A percentile compares a stretch with the other conserved stretches of the same genome.
Evolutionary conservation across 2,797 vertebrate species (phyloP).

Genomic region (Thunnus albacares): DNA sequence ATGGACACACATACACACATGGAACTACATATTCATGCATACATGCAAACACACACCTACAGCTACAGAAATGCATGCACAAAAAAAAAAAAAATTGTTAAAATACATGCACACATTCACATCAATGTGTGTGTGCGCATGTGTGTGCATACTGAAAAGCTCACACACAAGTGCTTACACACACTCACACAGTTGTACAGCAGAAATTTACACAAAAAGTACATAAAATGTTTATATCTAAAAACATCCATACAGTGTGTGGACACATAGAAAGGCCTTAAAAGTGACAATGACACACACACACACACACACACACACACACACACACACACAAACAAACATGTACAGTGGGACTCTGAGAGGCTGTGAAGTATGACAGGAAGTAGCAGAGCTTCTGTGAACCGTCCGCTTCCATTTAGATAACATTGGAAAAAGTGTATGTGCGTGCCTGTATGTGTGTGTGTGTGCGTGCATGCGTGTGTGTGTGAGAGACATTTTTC

Average conservation of each 20-base stretch:
- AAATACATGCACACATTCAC: neutral
- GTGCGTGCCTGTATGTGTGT: constrained; percentile 27
- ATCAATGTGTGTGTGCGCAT: neutral
- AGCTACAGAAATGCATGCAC: neutral
- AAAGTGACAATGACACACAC: neutral
- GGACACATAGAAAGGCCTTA: neutral
- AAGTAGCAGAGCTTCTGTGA: constrained; percentile 51
- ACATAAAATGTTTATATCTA: neutral
- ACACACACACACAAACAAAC: neutral
- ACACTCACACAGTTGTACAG: neutral
- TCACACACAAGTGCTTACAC: too few relatives aligned
- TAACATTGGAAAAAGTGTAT: constrained; percentile 39
- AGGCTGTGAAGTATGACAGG: constrained; percentile 37
- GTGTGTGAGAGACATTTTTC: constrained; percentile 56
- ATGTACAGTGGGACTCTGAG: constrained; percentile 35
- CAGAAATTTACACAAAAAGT: neutral
- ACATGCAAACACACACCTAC: neutral
- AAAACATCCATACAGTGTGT: neutral
- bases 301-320: neutral
- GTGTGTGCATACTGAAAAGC: too few relatives aligned
- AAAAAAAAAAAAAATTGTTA: neutral
- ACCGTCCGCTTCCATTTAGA: constrained; percentile 48
- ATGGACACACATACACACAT: constrained; percentile 27
- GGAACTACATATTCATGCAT: neutral
- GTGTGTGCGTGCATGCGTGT: constrained; percentile 28